Conservation (phyloP, 2,113 vertebrate genomes). For the Corydoras maculifer region DNA sequence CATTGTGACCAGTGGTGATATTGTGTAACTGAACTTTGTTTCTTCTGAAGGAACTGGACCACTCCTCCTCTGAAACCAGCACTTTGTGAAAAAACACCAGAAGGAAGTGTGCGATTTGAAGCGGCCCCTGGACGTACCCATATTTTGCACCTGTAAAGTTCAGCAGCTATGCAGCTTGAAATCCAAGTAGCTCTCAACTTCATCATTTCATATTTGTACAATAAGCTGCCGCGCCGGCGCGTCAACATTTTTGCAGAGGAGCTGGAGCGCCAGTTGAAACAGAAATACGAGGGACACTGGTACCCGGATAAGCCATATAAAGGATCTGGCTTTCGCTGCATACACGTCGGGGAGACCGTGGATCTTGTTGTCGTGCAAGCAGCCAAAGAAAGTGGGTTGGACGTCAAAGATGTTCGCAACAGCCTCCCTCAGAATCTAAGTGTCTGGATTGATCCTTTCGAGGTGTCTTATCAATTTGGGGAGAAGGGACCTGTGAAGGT, state of each 20-base stretch:
- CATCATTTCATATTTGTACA: constrained; percentile 98
- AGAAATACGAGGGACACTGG: constrained; percentile 98
- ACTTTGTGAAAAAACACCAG: constrained; percentile 58
- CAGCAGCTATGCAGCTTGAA: constrained; percentile 98
- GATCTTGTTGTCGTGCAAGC: constrained; percentile 96
- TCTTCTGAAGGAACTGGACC: constrained; percentile 69
- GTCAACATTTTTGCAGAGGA: constrained; percentile 99
- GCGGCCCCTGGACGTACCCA: constrained; percentile 28
- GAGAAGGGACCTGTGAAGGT: constrained; percentile 98
- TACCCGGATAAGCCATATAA: constrained; percentile 99
- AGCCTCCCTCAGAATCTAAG: constrained; percentile 98
- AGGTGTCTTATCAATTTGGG: constrained; percentile 98
- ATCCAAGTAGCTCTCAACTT: constrained; percentile 99
- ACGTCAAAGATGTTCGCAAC: constrained; percentile 92
- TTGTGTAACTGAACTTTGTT: constrained; percentile 29
- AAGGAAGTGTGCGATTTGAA: constrained; percentile 1
- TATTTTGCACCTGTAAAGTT: constrained; percentile 61
- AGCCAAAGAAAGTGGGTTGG: constrained; percentile 96
- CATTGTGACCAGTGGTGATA: too few relatives aligned
- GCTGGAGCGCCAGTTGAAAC: constrained; percentile 92
- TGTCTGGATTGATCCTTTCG: constrained; percentile 96
- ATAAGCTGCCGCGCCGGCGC: constrained; percentile 93
- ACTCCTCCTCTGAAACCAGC: constrained; percentile 75
- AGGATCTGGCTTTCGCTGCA: constrained; percentile 96
- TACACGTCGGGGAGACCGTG: constrained; percentile 95